These are phyloP conservation scores for Ernsta delagoae DNA, from an alignment of 2,888 invertebrate genomes.

Conservation along the genomic window DNA sequence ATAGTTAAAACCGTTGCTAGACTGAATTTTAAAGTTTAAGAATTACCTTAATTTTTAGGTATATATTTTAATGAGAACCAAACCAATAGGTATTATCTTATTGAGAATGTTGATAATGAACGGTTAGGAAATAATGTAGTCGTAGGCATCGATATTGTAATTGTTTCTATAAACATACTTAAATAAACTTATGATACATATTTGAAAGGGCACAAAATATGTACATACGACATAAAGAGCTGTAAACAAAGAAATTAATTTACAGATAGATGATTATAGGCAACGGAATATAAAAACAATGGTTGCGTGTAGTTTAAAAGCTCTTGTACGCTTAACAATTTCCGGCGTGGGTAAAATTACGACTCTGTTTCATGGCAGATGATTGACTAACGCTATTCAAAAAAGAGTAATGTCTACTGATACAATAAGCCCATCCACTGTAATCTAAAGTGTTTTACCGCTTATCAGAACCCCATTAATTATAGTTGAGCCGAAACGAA, in stretches of 20 bases:
- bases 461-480: slow-evolving; percentile 77
- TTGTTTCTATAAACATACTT: too few species aligned
- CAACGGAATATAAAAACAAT: slow-evolving; percentile 22
- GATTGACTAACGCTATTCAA: slow-evolving; percentile 57
- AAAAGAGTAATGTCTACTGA: slow-evolving; percentile 55
- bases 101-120: too few species aligned
- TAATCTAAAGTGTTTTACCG: slow-evolving; percentile 79
- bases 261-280: slow-evolving; percentile 16
- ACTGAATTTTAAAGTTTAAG: too few species aligned
- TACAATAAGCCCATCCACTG: slow-evolving; percentile 67
- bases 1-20: too few species aligned
- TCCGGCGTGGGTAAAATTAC: slow-evolving; percentile 36
- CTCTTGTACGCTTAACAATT: slow-evolving; percentile 28
- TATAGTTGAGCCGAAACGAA: slow-evolving; percentile 61
- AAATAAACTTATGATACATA: too few species aligned
- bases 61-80: too few species aligned
- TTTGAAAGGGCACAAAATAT: too few species aligned
- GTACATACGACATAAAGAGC: too few species aligned
- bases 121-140: too few species aligned
- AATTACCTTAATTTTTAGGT: too few species aligned
- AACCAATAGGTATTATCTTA: too few species aligned
- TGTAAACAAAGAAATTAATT: slow-evolving; percentile 35
- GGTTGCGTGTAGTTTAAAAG: slow-evolving; percentile 30
- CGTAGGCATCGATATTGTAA: too few species aligned
- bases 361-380: slow-evolving; percentile 44